Evolutionary conservation across 2,797 vertebrate species (phyloP), one percentile per base, ranked within the genome.

Genomic region (Sphenodon punctatus): DNA sequence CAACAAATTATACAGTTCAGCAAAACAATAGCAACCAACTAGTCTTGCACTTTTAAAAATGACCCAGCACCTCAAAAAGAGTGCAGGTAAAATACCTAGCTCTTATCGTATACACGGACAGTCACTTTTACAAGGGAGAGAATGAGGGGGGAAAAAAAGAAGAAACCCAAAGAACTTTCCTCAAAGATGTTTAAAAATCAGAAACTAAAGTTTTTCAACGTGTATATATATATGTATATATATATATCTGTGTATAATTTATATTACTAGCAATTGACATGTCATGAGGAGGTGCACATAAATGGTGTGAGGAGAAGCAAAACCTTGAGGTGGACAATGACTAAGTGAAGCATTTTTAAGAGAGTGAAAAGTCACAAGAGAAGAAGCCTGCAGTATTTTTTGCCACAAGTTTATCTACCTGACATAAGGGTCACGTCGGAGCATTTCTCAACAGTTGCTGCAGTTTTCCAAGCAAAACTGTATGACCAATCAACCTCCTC

Each of bases 201-300:
- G 56, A 86, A 89, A 78, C 23, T 9, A 27, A 45, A 82, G 76
- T 83, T 85, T 78, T 77, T 89, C 51, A 68, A 86, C 68, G 8
- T 56, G 34, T 81, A 68, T 67, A 75, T 41, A 48, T 56, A 56
- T 91, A 85, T 64, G 75, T 78, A 74, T 5, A 51, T 60, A 70
- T 63, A 67, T 70, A 80, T 23, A 34, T 82, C 85, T 84, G 63
- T 87, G 76, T 91, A 89, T 84, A 84, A 92, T 86, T 90, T 87
- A 90, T 89, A 48, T 79, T 2, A 8, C 67, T 92, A 91, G 80
- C 41, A 49, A 69, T 41, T 84, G 87, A 82, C 27, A 68, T 72
- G 70, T 82, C 27, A 61, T 58, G 34, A 86, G 43, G 60, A 72
- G 60, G 56, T 60, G 81, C 34, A 48, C 39, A 58, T 16, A 19